Evolutionary conservation across 2,888 invertebrate species (phyloP), one percentile per base, ranked within the genome.

Genomic region (Mechanitis messenoides): DNA sequence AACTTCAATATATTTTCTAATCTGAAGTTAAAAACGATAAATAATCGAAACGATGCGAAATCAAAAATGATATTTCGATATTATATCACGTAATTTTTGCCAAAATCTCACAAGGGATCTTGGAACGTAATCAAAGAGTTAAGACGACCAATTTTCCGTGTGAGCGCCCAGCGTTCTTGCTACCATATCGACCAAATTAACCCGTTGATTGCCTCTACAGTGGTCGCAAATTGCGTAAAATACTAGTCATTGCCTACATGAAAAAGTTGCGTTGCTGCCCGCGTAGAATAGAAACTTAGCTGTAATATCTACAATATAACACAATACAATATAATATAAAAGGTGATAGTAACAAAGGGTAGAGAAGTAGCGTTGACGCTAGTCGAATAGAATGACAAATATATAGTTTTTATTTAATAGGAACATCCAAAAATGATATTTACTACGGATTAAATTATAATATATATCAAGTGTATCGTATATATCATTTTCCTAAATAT

Each of bases 131-230:
- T 86, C 82, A 76, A 83, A 85, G 82, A 76, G 80, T 60, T 78
- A 74, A 80, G 81, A 79, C 82, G 83, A 74, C 80, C 86, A 88
- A 88, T 88, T 88, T 88, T 87, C 85, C 85, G 82, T 86, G 76
- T 78, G 83, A 84, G 80, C 82, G 83, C 85, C 72, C 74, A 70
- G 75, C 78, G 77, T 73, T 70, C 68, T 75, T 72, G 74, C 74
- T 73, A 72, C 78, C 82, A 81, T 84, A 84, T 80, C 81, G 78
- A 72, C 81, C 81, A 85, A 86, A 87, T 87, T 87, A 88, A 87
- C 86, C 81, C 77, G 69, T 71, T 62, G 58, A 77, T 63, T 46
- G 46, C 65, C 54, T 77, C 81, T 65, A 82, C 78, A 85, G 69
- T 84, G 80, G 72, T 57, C 62, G 55, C 70, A 78, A 59, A 56